Conservation (phyloP, 1,140 invertebrate species). For the Eumeta japonica region DNA sequence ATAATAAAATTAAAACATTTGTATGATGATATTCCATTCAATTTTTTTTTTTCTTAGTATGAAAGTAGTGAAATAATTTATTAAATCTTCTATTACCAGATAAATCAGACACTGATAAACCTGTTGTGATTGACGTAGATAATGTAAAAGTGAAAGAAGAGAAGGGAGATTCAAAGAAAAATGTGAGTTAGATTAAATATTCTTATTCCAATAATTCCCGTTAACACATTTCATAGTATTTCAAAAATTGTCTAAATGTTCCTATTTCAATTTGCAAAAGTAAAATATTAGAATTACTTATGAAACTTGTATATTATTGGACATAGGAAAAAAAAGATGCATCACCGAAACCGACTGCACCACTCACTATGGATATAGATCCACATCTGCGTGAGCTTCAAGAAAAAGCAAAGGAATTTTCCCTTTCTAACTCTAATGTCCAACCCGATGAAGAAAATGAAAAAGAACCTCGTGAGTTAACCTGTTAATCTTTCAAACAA, state of each 20-base stretch:
- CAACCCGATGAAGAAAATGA: slow-evolving; percentile 27
- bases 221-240: background rate
- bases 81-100: slow-evolving; percentile 24
- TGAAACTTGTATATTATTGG: slow-evolving; percentile 6
- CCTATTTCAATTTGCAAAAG: background rate
- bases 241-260: background rate
- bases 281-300: slow-evolving; percentile 4
- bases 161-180: slow-evolving; percentile 31
- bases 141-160: slow-evolving; percentile 47
- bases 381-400: slow-evolving; percentile 46
- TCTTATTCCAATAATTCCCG: background rate
- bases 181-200: slow-evolving; percentile 13
- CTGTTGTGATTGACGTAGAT: slow-evolving; percentile 44
- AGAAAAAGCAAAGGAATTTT: slow-evolving; percentile 51
- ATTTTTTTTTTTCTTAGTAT: background rate
- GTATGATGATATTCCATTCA: background rate
- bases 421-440: slow-evolving; percentile 38
- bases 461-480: slow-evolving; percentile 43
- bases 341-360: slow-evolving; percentile 44
- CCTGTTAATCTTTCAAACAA: background rate
- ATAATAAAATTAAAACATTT: too few relatives aligned
- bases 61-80: slow-evolving; percentile 7
- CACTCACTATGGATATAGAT: slow-evolving; percentile 54
- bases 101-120: slow-evolving; percentile 55
- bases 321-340: slow-evolving; percentile 45